Base-by-base conservation (phyloP, 2,113 vertebrate genomes). In the Trichomycterus rosablanca region DNA sequence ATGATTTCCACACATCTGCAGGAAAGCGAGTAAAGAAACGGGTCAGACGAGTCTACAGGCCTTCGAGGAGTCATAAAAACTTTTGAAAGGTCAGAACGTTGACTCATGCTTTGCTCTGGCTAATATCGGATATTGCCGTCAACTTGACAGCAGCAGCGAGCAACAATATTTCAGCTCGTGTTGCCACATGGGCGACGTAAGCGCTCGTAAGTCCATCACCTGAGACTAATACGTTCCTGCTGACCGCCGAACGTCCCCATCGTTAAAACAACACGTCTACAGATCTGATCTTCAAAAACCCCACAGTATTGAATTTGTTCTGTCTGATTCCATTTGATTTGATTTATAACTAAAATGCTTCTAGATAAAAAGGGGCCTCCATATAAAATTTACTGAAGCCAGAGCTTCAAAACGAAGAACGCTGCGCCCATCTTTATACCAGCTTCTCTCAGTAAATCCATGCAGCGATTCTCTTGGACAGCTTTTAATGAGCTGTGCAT, bases 1-100 rank as follows among this genome's bases (percentile, higher is more conserved):
- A 99, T 97, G 80, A 98, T 94, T 81, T 99, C 96, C 80, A 99
- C 96, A 83, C 96, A 99, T 77, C 34, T 37, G 34, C 34, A 37
- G 10, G 34, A 19, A 78, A 49, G 40, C 34, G 16, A 63, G 35
- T 8, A 45, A 48, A 58, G 23, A 26, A 4, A 26, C 19, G 15
- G n/a, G 46, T 45, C 23, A 51, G 43, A 50, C 23, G 22, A 40
- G 22, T 14, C 9, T n/a, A 2, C 14, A 57, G 28, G 34, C 14
- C 15, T 50, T 50, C 24, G 49, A 24, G 34, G 37, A 12, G 7
- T 57, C 19, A 19, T 4, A 52, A 24, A 53, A 18, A 34, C 24
- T 12, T 7, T 40, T 54, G 11, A 57, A 42, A 51, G 26, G 15
- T 44, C 43, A 42, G 1, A 0, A 4, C 11, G 23, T 15, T 15